Percentiles rank a stretch among this genome's conserved stretches.
These are phyloP conservation scores for Unio pictorum DNA, from an alignment of 2,888 invertebrate genomes.

Conservation along the genomic window DNA sequence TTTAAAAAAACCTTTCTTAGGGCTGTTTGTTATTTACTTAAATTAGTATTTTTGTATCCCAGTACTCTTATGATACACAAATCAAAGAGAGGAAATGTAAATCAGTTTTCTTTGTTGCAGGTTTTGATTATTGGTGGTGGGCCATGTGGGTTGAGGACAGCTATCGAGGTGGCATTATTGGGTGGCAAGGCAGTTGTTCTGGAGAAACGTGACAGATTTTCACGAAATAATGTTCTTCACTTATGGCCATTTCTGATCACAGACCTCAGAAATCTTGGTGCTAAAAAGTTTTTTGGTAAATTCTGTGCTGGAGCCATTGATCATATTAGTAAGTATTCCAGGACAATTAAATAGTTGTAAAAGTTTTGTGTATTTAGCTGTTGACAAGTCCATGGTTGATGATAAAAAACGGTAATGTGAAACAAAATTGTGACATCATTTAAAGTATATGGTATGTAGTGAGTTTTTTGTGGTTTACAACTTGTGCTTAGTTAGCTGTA, in stretches of 20 bases:
- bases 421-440: no score
- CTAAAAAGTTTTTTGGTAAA: constrained; percentile 98
- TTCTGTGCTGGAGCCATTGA: constrained; percentile 99
- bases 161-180: constrained; percentile 95
- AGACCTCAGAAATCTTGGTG: constrained; percentile 92
- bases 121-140: constrained; percentile 95
- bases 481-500: no score
- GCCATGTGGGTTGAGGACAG: constrained; percentile 93
- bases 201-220: constrained; percentile 88
- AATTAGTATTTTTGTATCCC: neutral
- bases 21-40: no score
- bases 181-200: constrained; percentile 93
- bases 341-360: no score
- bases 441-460: no score
- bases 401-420: no score
- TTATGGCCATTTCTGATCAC: constrained; percentile 99
- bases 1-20: no score
- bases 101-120: constrained; percentile 63
- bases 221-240: constrained; percentile 93
- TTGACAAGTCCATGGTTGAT: no score
- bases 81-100: no score
- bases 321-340: constrained; percentile 84
- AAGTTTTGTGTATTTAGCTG: no score
- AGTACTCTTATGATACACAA: no score
- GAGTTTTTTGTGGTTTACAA: no score